phyloP scores from a whole-genome alignment of 2,888 invertebrate genomes.

The Andrena trimmerana region DNA sequence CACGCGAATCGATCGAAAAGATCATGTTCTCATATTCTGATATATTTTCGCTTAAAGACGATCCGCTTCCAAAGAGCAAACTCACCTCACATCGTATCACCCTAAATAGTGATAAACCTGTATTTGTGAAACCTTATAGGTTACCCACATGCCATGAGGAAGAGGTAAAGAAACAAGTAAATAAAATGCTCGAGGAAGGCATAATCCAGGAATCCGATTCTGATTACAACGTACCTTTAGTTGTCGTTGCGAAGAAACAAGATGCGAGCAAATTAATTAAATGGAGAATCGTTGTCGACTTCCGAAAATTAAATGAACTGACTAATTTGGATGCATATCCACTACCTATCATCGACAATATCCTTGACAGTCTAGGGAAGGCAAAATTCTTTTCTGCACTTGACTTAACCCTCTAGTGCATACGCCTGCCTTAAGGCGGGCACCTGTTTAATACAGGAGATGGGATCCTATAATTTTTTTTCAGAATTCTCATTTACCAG shows the following conservation, averaged over 20 bases:
- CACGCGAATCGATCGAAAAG: not conserved
- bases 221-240: not conserved
- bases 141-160: not conserved
- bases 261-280: no score
- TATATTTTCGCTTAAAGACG: not conserved
- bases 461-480: no score
- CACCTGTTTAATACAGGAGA: no score
- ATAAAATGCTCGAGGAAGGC: not conserved
- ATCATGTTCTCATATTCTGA: not conserved
- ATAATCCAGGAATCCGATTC: not conserved
- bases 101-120: not conserved
- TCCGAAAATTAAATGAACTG: no score
- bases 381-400: constrained; percentile 2
- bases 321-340: not conserved
- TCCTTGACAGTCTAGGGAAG: not conserved
- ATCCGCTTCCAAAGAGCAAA: not conserved
- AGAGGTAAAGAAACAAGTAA: not conserved
- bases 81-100: not conserved
- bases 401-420: no score
- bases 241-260: no score
- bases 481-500: no score
- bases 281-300: no score
- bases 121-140: not conserved
- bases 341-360: not conserved
- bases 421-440: no score